These are phyloP conservation scores for Chromoteleia sp. DNA, from an alignment of 2,888 invertebrate species.

Conservation along the genomic window DNA sequence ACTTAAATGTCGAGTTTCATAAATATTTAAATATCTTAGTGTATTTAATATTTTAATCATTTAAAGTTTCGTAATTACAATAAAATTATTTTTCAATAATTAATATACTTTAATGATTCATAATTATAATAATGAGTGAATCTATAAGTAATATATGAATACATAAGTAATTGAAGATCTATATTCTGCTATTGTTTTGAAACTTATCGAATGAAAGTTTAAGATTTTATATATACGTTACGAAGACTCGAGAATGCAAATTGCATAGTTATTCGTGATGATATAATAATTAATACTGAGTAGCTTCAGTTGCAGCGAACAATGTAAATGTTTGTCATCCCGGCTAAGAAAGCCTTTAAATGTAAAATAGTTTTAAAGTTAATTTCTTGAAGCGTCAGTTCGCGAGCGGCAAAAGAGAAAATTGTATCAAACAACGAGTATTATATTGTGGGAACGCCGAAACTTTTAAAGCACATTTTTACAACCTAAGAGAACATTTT, in stretches of 20 bases:
- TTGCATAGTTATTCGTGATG: constrained; percentile 19
- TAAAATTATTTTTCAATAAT: too few species aligned
- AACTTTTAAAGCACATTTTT: constrained; percentile 33
- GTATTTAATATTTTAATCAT: too few species aligned
- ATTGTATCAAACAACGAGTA: constrained; percentile 33
- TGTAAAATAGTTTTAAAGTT: constrained; percentile 48
- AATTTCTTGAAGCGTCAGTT: constrained; percentile 37
- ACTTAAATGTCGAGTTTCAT: too few species aligned
- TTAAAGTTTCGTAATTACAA: too few species aligned
- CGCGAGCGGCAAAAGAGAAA: constrained; percentile 9
- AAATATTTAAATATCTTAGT: too few species aligned
- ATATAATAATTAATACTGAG: constrained; percentile 36
- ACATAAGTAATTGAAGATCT: neutral
- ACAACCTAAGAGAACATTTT: constrained; percentile 10
- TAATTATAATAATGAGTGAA: too few species aligned
- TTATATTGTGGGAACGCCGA: constrained; percentile 19
- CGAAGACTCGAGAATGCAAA: constrained; percentile 14
- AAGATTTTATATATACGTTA: neutral
- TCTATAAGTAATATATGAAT: too few species aligned
- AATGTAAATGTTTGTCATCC: constrained; percentile 31
- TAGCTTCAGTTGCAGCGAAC: constrained; percentile 19
- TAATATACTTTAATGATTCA: too few species aligned
- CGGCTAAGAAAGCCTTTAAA: constrained; percentile 29
- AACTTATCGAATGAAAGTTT: neutral
- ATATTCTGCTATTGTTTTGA: neutral